Conservation (phyloP, 2,113 vertebrate genomes). For the Promerops cafer region DNA sequence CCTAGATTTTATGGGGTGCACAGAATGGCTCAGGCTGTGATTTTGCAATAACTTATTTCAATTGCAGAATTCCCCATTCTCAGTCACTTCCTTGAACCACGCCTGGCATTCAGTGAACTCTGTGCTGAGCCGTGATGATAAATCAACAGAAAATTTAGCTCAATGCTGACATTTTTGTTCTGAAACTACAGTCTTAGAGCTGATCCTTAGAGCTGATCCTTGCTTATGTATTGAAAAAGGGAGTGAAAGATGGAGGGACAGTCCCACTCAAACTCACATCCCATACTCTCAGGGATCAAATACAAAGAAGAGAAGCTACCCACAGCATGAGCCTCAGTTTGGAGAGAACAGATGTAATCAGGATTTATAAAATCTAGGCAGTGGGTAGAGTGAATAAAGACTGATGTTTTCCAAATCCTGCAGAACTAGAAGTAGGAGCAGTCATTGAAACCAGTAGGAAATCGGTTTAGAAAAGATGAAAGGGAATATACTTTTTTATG, state of each 20-base stretch:
- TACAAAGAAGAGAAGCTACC: neutral
- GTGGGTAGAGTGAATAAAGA: neutral
- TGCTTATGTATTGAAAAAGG: neutral
- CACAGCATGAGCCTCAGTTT: neutral
- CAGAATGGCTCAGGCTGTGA: neutral
- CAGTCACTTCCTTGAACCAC: neutral
- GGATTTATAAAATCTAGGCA: neutral
- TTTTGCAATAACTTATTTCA: neutral
- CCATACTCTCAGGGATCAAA: neutral
- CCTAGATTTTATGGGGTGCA: neutral
- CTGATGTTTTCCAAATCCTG: neutral
- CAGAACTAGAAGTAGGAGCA: neutral
- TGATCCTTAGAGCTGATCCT: neutral
- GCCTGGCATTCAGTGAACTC: neutral
- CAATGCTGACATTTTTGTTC: neutral
- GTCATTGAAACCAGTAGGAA: neutral
- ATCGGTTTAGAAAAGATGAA: neutral
- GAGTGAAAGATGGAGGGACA: neutral
- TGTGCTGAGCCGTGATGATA: neutral
- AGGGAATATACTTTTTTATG: neutral
- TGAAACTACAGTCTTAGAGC: neutral
- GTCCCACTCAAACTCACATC: neutral
- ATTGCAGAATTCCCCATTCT: neutral
- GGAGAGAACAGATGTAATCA: neutral
- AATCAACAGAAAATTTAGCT: neutral